phyloP scores from a whole-genome alignment of 2,113 vertebrate species.

The Picathartes gymnocephalus region DNA sequence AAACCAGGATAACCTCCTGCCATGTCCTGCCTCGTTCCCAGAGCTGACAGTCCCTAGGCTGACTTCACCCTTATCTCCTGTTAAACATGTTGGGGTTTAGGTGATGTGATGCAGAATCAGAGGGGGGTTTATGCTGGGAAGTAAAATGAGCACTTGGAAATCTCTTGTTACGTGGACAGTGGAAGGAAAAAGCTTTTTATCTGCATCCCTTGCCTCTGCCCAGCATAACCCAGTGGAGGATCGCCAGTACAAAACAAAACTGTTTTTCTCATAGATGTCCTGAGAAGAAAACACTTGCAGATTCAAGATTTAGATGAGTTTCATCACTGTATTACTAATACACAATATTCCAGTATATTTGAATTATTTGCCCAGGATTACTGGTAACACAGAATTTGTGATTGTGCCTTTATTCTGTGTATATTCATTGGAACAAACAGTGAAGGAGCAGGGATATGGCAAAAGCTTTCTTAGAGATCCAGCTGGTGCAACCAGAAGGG shows the following conservation, averaged over 20 bases:
- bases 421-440: background rate
- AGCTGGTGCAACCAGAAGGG: background rate
- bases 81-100: constrained; percentile 36
- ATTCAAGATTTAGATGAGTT: background rate
- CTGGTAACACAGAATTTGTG: background rate
- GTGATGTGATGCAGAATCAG: constrained; percentile 50
- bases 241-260: background rate
- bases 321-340: background rate
- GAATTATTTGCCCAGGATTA: background rate
- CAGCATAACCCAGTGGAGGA: background rate
- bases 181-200: constrained; percentile 34
- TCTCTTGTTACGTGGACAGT: background rate
- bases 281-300: background rate
- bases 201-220: background rate
- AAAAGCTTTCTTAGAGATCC: background rate
- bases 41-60: constrained; percentile 7
- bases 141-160: constrained; percentile 21
- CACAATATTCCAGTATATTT: background rate
- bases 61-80: constrained; percentile 60
- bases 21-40: constrained; percentile 46
- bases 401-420: background rate
- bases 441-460: background rate
- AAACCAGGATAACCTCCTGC: constrained; percentile 51
- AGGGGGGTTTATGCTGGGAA: background rate
- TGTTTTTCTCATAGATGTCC: background rate